A percentile compares a stretch with the other conserved stretches of the same genome.
phyloP scores from a whole-genome alignment of 2,797 vertebrate species.

The Huso huso region DNA sequence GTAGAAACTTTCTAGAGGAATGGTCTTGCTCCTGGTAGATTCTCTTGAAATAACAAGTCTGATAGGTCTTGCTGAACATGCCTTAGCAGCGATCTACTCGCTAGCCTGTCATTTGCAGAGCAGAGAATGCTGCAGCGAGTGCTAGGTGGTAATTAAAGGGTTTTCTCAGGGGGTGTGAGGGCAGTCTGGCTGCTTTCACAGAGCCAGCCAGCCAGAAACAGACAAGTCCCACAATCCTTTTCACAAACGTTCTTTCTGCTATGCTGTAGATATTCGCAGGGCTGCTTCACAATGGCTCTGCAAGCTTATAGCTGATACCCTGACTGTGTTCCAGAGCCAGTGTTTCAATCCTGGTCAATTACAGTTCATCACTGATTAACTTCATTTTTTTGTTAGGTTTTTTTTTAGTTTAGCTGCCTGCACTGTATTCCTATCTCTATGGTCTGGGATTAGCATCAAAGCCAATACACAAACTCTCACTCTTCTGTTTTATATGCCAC shows the following conservation, averaged over 20 bases:
- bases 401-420: no score
- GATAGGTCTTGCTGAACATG: conserved; percentile 25
- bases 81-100: conserved; percentile 24
- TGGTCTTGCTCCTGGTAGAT: background rate
- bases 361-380: no score
- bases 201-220: conserved; percentile 44
- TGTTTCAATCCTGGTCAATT: no score
- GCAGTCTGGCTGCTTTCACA: conserved; percentile 23
- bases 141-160: conserved; percentile 50
- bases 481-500: no score
- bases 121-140: conserved; percentile 45
- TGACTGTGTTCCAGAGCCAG: no score
- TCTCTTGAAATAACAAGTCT: conserved; percentile 25
- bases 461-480: no score
- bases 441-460: no score
- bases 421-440: no score
- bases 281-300: no score
- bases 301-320: no score
- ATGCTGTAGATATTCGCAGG: background rate
- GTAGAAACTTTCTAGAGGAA: no score
- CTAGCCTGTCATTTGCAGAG: conserved; percentile 51
- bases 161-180: conserved; percentile 14
- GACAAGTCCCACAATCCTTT: conserved; percentile 41
- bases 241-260: conserved; percentile 19
- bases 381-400: no score